Base-by-base conservation (phyloP, 2,888 invertebrate genomes). In the Drosophila limbata region DNA sequence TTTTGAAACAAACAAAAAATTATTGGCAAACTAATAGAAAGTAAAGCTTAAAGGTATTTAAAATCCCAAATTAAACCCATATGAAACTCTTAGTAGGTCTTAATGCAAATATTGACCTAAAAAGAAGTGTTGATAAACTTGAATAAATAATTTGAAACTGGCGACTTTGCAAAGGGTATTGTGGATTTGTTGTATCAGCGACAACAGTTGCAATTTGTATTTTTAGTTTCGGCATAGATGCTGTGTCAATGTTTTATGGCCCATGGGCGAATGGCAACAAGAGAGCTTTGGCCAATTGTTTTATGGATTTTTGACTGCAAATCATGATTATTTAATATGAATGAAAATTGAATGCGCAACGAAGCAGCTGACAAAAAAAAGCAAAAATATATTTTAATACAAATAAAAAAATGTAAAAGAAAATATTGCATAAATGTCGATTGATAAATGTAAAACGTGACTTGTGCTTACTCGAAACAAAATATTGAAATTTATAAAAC, bases 241-340 rank as follows among this genome's bases (percentile, higher is more conserved):
- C 5, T 55, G 51, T 60, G 65, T 53, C 56, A 40, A 80, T 78
- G 55, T 73, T 84, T 82, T 66, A 70, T 70, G 57, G 40, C 76
- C 55, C 45, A 40, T 42, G 57, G 66, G 45, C 19, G 42, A 47
- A 64, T 50, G 19, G 28, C 62, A 52, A 56, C 60, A 44, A 45
- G 35, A 52, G 50, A 55, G 48, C 53, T 50, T 44, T 25, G 62
- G 65, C 68, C 74, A 81, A 65, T 75, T 61, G 61, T 78, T 66
- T 76, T 63, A 56, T 65, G 51, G 28, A 53, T 68, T 68, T 75
- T 59, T 51, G 53, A 66, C 66, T 33, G 62, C 33, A 68, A 61
- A 62, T 66, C 66, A 55, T 77, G 75, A 64, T 63, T 78, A 78
- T 78, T 73, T 73, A 66, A 73, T 71, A 53, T 21, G 40, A 37